Conservation (phyloP, 37 sponge, comb jelly and placozoan genomes). For the Haliclona indistincta region DNA sequence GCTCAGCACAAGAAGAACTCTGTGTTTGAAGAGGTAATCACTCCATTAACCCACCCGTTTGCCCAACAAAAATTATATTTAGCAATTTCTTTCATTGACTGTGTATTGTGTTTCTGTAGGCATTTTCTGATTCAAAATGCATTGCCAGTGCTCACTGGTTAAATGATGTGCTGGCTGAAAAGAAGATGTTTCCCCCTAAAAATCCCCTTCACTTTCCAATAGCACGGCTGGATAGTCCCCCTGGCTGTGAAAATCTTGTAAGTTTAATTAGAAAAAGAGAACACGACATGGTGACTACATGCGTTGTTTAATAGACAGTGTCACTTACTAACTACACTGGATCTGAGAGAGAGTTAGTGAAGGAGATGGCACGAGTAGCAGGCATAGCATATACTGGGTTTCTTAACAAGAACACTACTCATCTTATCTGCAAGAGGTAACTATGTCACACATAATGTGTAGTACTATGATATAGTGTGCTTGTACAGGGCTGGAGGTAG, state of each 20-base stretch:
- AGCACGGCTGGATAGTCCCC: neutral
- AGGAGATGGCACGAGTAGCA: slow-evolving; percentile 77
- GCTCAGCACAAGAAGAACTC: slow-evolving; percentile 52
- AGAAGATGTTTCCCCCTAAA: slow-evolving; percentile 77
- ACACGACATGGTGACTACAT: neutral
- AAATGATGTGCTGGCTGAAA: slow-evolving; percentile 83
- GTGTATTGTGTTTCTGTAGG: no score
- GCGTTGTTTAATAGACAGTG: slow-evolving; percentile 40
- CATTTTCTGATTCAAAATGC: slow-evolving; percentile 80
- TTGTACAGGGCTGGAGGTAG: slow-evolving; percentile 73
- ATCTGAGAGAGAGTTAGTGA: slow-evolving; percentile 72
- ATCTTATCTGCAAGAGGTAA: slow-evolving; percentile 69
- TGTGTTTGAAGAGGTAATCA: neutral
- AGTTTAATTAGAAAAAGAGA: neutral
- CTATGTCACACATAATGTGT: neutral
- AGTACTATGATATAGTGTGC: neutral
- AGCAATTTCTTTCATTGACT: neutral
- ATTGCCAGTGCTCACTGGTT: slow-evolving; percentile 93
- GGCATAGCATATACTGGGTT: slow-evolving; percentile 88
- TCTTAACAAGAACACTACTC: slow-evolving; percentile 70
- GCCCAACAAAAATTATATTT: neutral
- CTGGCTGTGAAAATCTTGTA: neutral
- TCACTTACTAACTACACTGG: slow-evolving; percentile 86
- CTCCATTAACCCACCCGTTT: neutral
- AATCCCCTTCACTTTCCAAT: slow-evolving; percentile 89